Evolutionary conservation across 1,140 invertebrate species (phyloP).

Genomic region (Leptinotarsa undecemlineata): DNA sequence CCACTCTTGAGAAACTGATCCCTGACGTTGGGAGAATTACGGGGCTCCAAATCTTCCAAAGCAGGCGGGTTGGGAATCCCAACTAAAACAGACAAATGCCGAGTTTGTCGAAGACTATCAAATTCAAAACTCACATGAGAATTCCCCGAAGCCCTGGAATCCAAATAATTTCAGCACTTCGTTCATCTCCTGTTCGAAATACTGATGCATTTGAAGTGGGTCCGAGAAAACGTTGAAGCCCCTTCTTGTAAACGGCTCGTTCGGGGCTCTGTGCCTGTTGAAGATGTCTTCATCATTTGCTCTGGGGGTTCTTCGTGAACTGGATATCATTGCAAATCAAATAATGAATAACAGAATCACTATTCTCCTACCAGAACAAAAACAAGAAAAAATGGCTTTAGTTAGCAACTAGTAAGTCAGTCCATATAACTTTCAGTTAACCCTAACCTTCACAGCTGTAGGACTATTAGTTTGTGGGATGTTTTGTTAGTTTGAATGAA

Average conservation of each 20-base stretch:
- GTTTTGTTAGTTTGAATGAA: no score
- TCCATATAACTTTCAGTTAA: no score
- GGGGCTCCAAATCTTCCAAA: background rate
- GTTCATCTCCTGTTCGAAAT: constrained; percentile 58
- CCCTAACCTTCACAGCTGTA: no score
- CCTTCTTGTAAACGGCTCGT: constrained; percentile 10
- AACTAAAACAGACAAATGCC: constrained; percentile 7
- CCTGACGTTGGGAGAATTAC: constrained; percentile 30
- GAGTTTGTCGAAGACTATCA: background rate
- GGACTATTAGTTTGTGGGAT: no score
- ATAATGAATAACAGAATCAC: no score
- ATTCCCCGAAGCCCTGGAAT: constrained; percentile 45
- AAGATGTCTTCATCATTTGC: background rate
- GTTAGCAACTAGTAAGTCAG: no score
- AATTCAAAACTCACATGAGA: constrained; percentile 30
- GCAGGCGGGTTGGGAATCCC: background rate
- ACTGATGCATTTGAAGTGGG: constrained; percentile 57
- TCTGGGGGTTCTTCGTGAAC: background rate
- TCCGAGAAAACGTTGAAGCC: constrained; percentile 56
- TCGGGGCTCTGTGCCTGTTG: no score
- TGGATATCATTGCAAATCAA: background rate
- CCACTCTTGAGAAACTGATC: constrained; percentile 57
- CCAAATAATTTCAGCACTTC: constrained; percentile 52
- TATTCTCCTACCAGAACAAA: no score
- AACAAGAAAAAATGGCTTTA: no score